Percentiles rank a stretch among this genome's conserved stretches.
phyloP scores from a whole-genome alignment of 2,113 vertebrate species.

The Salvator merianae region DNA sequence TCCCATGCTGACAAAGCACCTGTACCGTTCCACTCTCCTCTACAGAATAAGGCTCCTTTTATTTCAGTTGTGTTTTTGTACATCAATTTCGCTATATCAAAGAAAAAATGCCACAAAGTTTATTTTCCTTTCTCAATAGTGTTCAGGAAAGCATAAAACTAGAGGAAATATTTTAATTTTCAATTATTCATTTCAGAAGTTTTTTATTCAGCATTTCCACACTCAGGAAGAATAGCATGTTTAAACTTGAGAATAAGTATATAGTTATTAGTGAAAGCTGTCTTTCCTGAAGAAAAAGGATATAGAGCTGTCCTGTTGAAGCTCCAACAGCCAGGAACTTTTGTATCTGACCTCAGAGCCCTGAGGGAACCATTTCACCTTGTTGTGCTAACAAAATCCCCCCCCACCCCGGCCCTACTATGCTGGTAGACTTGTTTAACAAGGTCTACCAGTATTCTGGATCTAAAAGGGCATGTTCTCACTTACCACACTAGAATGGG shows the following conservation, averaged over 20 bases:
- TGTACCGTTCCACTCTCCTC: background rate
- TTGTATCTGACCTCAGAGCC: no score
- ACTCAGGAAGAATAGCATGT: slow-evolving; percentile 65
- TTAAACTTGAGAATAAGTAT: slow-evolving; percentile 65
- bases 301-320: no score
- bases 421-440: no score
- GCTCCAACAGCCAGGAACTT: no score
- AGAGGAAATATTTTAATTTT: background rate
- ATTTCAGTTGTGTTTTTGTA: slow-evolving; percentile 8
- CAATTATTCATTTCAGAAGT: background rate
- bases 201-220: slow-evolving; percentile 33
- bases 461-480: no score
- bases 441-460: no score
- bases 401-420: no score
- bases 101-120: background rate
- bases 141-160: background rate
- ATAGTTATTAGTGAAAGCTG: slow-evolving; percentile 47
- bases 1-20: slow-evolving; percentile 16
- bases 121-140: slow-evolving; percentile 2
- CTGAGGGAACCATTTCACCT: no score
- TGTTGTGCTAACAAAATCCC: no score
- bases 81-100: background rate
- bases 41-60: background rate
- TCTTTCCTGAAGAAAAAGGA: background rate
- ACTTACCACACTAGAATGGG: no score